Percentiles rank a stretch among this genome's conserved stretches.
Conservation (phyloP, 2,888 invertebrate genomes). For the Panopea generosa region DNA sequence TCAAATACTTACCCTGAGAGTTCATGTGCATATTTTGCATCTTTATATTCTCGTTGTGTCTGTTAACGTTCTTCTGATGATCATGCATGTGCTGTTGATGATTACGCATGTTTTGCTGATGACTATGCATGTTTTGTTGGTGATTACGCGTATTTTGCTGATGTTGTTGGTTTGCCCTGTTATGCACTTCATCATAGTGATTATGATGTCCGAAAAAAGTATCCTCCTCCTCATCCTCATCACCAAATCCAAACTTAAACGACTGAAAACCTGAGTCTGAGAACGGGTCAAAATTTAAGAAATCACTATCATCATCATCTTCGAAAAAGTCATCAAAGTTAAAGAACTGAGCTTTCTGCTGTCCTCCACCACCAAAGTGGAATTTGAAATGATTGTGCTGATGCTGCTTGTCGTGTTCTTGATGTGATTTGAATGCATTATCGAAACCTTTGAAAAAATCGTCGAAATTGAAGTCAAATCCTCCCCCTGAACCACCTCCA, state of each 20-base stretch:
- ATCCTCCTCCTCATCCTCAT: slow-evolving; percentile 61
- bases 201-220: slow-evolving; percentile 60
- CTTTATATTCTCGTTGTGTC: slow-evolving; percentile 34
- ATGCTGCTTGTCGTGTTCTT: slow-evolving; percentile 62
- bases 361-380: slow-evolving; percentile 63
- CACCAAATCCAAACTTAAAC: slow-evolving; percentile 76
- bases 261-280: slow-evolving; percentile 69
- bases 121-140: slow-evolving; percentile 41
- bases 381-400: slow-evolving; percentile 62
- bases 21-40: slow-evolving; percentile 15
- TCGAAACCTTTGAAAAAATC: slow-evolving; percentile 85
- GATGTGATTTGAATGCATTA: slow-evolving; percentile 72
- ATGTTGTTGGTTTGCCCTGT: slow-evolving; percentile 62
- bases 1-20: slow-evolving; percentile 28
- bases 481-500: slow-evolving; percentile 72
- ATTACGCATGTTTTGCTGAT: slow-evolving; percentile 44
- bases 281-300: slow-evolving; percentile 78
- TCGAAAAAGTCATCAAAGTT: slow-evolving; percentile 84
- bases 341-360: slow-evolving; percentile 72
- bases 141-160: too few relatives aligned
- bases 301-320: slow-evolving; percentile 76
- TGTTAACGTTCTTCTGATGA: slow-evolving; percentile 54
- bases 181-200: slow-evolving; percentile 64
- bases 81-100: slow-evolving; percentile 54
- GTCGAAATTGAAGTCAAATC: slow-evolving; percentile 80